These are phyloP conservation scores for Tetranychus piercei DNA, from an alignment of 2,888 invertebrate genomes.

Conservation along the genomic window DNA sequence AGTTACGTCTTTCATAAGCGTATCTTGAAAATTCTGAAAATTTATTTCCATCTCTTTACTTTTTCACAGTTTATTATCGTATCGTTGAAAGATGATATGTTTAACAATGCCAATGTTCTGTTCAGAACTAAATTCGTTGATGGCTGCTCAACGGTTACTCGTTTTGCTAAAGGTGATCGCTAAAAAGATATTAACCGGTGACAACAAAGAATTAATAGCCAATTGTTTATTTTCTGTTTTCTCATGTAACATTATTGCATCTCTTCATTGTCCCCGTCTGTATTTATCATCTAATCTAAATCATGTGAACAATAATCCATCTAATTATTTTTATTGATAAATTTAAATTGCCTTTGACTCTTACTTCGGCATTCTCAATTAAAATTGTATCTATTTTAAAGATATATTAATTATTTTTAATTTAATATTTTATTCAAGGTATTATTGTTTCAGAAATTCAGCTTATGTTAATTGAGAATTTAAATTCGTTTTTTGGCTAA, in stretches of 20 bases:
- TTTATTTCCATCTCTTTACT: conserved; percentile 29
- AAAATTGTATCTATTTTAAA: no score
- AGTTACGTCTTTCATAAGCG: not conserved
- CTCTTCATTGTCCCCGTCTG: no score
- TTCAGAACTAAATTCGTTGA: conserved; percentile 85
- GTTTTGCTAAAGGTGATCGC: conserved; percentile 12
- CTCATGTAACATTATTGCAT: not conserved
- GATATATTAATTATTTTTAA: no score
- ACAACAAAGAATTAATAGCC: not conserved
- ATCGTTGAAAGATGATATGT: conserved; percentile 96
- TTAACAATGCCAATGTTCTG: conserved; percentile 92
- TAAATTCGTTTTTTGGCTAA: no score
- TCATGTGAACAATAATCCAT: no score
- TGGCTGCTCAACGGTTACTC: conserved; percentile 67
- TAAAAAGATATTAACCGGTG: not conserved
- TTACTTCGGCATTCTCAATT: no score
- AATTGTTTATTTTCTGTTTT: not conserved
- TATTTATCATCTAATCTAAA: no score
- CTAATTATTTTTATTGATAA: no score
- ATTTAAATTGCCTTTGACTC: no score
- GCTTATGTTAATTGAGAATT: no score
- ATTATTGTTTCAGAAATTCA: no score
- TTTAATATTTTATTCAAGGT: no score
- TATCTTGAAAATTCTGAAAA: not conserved
- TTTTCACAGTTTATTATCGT: conserved; percentile 74